Conservation (phyloP, 2,888 invertebrate genomes). For the Odiellus spinosus region DNA sequence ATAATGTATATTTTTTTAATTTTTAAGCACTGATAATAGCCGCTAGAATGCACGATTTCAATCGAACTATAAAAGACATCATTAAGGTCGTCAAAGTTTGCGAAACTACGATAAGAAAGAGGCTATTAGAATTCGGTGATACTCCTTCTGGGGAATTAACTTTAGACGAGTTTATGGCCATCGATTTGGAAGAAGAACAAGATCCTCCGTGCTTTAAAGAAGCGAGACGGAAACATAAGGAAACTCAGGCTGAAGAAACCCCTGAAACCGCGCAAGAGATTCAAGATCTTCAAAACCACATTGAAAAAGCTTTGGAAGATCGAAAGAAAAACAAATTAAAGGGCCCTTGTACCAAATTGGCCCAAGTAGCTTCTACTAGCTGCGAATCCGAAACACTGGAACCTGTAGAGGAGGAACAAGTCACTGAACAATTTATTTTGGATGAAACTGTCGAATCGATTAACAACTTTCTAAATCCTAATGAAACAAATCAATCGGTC, state of each 20-base stretch:
- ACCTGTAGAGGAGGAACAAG: conserved; percentile 27
- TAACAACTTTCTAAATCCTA: conserved; percentile 27
- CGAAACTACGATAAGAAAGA: conserved; percentile 76
- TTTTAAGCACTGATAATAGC: conserved; percentile 78
- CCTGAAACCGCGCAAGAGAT: conserved; percentile 38
- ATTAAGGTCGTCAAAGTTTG: conserved; percentile 91
- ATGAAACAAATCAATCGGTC: conserved; percentile 18
- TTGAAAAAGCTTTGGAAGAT: conserved; percentile 60
- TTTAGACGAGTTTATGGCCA: conserved; percentile 88
- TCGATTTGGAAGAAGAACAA: conserved; percentile 88
- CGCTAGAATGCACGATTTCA: conserved; percentile 79
- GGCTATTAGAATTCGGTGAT: conserved; percentile 83
- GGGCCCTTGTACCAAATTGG: not conserved
- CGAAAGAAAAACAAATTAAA: conserved; percentile 25
- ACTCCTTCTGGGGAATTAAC: conserved; percentile 90
- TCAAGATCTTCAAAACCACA: conserved; percentile 64
- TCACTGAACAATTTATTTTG: conserved; percentile 34
- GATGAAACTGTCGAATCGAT: conserved; percentile 36
- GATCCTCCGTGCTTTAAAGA: conserved; percentile 91
- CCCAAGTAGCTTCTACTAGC: not conserved
- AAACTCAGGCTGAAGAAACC: conserved; percentile 7
- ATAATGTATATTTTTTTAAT: conserved; percentile 15
- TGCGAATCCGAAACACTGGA: not conserved
- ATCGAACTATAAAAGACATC: conserved; percentile 66
- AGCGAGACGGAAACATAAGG: conserved; percentile 13